Evolutionary conservation across 2,113 vertebrate genomes (phyloP).

Genomic region (Catagonus wagneri): DNA sequence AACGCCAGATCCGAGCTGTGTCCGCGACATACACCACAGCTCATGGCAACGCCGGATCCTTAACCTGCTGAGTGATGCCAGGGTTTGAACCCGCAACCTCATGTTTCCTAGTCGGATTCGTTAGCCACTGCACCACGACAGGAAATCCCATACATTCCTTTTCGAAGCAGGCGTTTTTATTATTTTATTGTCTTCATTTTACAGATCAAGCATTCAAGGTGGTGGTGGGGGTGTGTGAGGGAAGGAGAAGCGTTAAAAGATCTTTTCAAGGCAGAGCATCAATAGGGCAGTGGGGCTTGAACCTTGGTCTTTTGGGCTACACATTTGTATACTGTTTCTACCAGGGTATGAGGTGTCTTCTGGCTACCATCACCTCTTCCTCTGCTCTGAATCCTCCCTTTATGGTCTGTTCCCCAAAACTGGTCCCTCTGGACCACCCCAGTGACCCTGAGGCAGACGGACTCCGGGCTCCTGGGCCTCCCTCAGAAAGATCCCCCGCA

Average conservation of each 20-base stretch:
- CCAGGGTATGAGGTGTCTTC: neutral
- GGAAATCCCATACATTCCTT: neutral
- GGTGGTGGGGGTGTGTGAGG: no score
- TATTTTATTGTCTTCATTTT: conserved; percentile 41
- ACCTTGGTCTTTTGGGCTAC: neutral
- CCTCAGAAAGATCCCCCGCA: neutral
- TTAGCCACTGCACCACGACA: no score
- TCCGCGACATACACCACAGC: no score
- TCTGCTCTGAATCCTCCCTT: neutral
- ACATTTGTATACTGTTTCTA: neutral
- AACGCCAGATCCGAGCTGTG: no score
- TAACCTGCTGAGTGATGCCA: no score
- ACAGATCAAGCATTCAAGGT: neutral
- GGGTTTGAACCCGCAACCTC: no score
- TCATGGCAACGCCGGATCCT: no score
- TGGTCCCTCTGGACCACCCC: neutral
- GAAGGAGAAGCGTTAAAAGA: neutral
- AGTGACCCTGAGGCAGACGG: neutral
- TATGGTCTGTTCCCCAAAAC: neutral
- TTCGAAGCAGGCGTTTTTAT: neutral
- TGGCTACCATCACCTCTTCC: neutral
- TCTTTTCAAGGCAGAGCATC: neutral
- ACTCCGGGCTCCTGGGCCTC: neutral
- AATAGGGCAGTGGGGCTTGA: neutral
- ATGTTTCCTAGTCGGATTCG: no score